Evolutionary conservation across 2,797 vertebrate species (phyloP).

Genomic region (Sebastolobus altivelis): DNA sequence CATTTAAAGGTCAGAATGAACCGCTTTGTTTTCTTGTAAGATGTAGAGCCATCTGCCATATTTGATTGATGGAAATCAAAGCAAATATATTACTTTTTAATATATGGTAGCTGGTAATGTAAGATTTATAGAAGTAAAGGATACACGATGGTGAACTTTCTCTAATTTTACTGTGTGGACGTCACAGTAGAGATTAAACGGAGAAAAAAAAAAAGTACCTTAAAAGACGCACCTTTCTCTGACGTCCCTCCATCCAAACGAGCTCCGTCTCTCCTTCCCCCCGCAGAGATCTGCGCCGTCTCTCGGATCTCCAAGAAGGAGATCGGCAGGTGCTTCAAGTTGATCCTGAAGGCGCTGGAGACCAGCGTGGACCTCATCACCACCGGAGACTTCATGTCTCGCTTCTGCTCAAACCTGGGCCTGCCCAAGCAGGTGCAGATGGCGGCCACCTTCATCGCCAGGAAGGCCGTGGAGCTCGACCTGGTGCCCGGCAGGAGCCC

Average conservation of each 20-base stretch:
- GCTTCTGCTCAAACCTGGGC: slow-evolving; percentile 95
- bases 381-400: slow-evolving; percentile 99
- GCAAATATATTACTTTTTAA: neutral
- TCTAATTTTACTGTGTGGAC: neutral
- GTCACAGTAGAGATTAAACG: neutral
- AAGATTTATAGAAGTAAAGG: neutral
- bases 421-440: slow-evolving; percentile 98
- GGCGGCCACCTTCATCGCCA: slow-evolving; percentile 97
- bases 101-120: neutral
- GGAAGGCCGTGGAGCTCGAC: slow-evolving; percentile 96
- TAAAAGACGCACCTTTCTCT: neutral
- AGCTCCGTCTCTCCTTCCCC: neutral
- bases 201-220: neutral
- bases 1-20: slow-evolving; percentile 93
- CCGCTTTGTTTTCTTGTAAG: accelerated
- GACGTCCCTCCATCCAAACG: neutral
- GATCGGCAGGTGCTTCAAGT: slow-evolving; percentile 97
- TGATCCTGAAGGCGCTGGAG: slow-evolving; percentile 96
- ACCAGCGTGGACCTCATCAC: slow-evolving; percentile 99
- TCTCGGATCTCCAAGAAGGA: slow-evolving; percentile 99
- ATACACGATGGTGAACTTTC: neutral
- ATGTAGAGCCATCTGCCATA: neutral
- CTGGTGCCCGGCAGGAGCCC: slow-evolving; percentile 97
- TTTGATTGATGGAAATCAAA: neutral
- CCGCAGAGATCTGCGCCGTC: slow-evolving; percentile 96